Evolutionary conservation across 2,797 vertebrate species (phyloP).

Genomic region (Phyllotis vaccarum): DNA sequence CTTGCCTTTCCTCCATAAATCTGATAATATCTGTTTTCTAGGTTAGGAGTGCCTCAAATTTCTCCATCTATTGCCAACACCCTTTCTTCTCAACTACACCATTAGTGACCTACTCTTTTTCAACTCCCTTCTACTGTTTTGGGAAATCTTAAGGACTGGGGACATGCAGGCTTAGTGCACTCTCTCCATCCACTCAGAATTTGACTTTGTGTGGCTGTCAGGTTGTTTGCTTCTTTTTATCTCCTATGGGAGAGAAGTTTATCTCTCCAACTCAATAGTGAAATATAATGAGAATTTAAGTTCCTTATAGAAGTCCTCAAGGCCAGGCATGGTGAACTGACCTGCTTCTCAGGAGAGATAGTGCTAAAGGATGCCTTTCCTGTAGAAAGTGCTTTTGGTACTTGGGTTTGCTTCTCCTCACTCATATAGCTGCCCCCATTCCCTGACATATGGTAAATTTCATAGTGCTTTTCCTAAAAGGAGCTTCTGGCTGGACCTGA

Average conservation of each 20-base stretch:
- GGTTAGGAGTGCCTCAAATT: not conserved
- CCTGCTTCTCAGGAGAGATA: not conserved
- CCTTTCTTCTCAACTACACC: not conserved
- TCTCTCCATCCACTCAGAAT: not conserved
- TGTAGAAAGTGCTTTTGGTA: not conserved
- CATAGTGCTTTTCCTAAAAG: conserved; percentile 22
- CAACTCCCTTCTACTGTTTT: not conserved
- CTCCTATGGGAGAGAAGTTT: not conserved
- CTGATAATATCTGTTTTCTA: not conserved
- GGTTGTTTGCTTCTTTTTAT: not conserved
- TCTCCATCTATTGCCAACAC: not conserved
- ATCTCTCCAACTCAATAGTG: not conserved
- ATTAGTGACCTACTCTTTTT: not conserved
- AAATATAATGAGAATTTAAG: not conserved
- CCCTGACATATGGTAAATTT: not conserved
- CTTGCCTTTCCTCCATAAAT: not conserved
- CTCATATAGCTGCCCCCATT: not conserved
- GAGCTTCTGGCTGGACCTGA: conserved; percentile 20
- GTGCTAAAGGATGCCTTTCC: not conserved
- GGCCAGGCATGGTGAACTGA: not conserved
- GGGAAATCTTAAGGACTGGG: not conserved
- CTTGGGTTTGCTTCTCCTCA: not conserved
- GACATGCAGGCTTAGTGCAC: not conserved
- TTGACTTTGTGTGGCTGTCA: not conserved
- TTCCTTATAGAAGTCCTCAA: not conserved